Evolutionary conservation across 2,888 invertebrate genomes (phyloP), one percentile per base, ranked within the genome.

Genomic region (Mermis nigrescens): DNA sequence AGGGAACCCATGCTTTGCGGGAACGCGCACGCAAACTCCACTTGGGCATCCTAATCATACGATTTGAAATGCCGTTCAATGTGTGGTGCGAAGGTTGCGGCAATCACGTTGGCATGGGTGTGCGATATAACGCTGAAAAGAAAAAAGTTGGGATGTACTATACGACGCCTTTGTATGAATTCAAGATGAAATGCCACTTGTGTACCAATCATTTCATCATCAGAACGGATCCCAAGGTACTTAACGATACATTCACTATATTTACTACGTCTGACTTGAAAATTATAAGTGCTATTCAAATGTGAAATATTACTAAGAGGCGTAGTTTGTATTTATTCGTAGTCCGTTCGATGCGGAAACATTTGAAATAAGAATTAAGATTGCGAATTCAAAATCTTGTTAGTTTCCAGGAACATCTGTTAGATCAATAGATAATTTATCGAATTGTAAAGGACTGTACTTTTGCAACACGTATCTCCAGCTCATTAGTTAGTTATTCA

Each of bases 31-130:
- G 85, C n/a, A 98, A 98, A 74, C 80, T 95, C 1, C 85, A 88
- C 70, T 79, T 88, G 77, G 98, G 95, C 15, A 95, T 99, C 67
- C 81, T 92, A 28, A 86, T 90, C 64, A 90, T 92, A 65, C 78
- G 79, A 54, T 99, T 99, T 78, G 98, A 98, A 77, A 92, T 98
- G 94, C 98, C 98, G 0, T 98, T 91, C 72, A 98, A 98, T 75
- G 95, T 98, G 67, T 98, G 98, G 98, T 99, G 98, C 68, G 87
- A 89, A 46, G 94, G 94, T 58, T 98, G 98, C 73, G 84, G 85
- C 63, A 95, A 90, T 76, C 98, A 95, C 72, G 90, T 99, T 60
- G 98, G 94, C 31, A 98, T 95, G 94, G 95, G 98, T 1, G 95
- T 98, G 0, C 81, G 98, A 56, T 98, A 98, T 74, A 98, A 80